These are phyloP conservation scores for Meda fulgida DNA, from an alignment of 2,797 vertebrate species.

Conservation along the genomic window DNA sequence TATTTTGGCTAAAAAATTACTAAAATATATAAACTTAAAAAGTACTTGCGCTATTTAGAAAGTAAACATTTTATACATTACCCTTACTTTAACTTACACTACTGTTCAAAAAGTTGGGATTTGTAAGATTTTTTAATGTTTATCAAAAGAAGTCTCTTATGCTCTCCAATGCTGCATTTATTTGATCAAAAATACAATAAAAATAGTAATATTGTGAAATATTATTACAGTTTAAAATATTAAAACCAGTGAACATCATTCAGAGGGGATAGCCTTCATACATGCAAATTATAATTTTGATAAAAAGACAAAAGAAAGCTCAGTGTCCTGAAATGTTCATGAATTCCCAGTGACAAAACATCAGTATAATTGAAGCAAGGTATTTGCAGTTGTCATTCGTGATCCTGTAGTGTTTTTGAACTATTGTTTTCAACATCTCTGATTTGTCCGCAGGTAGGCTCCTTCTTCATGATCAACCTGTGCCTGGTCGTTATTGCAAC, in stretches of 20 bases:
- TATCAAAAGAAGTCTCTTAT: neutral
- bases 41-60: neutral
- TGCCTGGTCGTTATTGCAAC: slow-evolving; percentile 99
- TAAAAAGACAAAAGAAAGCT: neutral
- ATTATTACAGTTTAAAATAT: neutral
- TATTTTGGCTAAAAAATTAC: neutral
- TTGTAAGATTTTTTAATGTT: neutral
- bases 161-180: neutral
- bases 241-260: neutral
- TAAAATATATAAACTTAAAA: neutral
- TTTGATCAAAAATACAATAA: neutral
- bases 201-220: neutral
- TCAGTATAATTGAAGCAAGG: neutral
- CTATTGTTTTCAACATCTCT: slow-evolving; percentile 11
- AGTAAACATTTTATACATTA: neutral
- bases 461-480: slow-evolving; percentile 99
- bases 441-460: slow-evolving; percentile 87
- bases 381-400: neutral
- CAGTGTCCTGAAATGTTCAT: neutral
- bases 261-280: neutral
- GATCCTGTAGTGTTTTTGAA: neutral
- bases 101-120: neutral
- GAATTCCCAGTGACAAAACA: neutral
- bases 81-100: neutral
- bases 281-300: neutral